A percentile compares a stretch with the other conserved stretches of the same genome.
Evolutionary conservation across 1,140 invertebrate species (phyloP).

Genomic region (Camponotus pennsylvanicus): DNA sequence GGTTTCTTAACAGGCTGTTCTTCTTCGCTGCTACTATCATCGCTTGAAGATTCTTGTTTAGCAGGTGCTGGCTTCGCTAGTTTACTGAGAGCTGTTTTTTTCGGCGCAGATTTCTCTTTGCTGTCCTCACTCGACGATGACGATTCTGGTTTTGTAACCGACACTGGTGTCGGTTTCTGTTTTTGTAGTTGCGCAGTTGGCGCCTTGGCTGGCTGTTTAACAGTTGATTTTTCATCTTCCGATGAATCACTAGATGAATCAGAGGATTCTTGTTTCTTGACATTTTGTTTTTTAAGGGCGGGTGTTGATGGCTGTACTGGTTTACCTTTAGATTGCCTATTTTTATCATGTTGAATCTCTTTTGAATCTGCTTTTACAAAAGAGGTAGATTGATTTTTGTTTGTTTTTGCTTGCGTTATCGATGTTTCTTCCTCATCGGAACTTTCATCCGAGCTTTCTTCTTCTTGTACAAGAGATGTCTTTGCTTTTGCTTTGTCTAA

Average conservation of each 20-base stretch:
- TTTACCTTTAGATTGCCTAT: conserved; percentile 67
- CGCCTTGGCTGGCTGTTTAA: conserved; percentile 10
- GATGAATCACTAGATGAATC: conserved; percentile 71
- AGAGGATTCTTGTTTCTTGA: conserved; percentile 59
- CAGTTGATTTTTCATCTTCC: conserved; percentile 16
- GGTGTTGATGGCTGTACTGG: background rate
- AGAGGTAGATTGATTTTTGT: conserved; percentile 60
- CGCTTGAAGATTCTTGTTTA: conserved; percentile 40
- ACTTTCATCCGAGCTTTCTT: conserved; percentile 83
- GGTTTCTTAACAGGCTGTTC: conserved; percentile 38
- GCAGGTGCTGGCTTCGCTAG: background rate
- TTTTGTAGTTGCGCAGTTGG: background rate
- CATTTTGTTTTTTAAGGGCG: background rate
- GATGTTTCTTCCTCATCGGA: conserved; percentile 74
- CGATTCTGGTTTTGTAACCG: no score
- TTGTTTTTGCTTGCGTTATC: conserved; percentile 55
- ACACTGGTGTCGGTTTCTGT: background rate
- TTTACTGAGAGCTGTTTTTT: conserved; percentile 55
- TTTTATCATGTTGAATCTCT: conserved; percentile 31
- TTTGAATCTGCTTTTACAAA: conserved; percentile 58
- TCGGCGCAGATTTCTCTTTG: conserved; percentile 64
- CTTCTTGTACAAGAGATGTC: conserved; percentile 78
- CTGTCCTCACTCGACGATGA: conserved; percentile 74
- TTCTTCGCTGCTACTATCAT: conserved; percentile 52
- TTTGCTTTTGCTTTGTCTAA: conserved; percentile 66